These are phyloP conservation scores for Microtus richardsoni DNA, from an alignment of 2,113 vertebrate genomes.

Conservation along the genomic window DNA sequence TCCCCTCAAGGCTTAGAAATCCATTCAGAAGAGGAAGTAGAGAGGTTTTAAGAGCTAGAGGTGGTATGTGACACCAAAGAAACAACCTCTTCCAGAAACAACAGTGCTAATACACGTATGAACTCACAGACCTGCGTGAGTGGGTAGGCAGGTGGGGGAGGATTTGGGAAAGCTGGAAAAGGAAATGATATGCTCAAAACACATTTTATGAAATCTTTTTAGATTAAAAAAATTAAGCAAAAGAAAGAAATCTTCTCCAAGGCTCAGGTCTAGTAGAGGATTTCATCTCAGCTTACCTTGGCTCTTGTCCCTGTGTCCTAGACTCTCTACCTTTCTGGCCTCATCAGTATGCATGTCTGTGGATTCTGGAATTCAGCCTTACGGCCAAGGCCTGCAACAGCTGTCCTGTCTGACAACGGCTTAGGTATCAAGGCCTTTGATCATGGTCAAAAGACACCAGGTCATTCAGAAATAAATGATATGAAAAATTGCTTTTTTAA, in stretches of 20 bases:
- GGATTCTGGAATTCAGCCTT: constrained; percentile 29
- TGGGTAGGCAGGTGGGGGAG: background rate
- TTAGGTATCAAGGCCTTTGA: constrained; percentile 11
- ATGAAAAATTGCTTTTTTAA: constrained; percentile 37
- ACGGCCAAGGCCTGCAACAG: background rate
- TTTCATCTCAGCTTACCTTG: background rate
- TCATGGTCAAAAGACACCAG: background rate
- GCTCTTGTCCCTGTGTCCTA: background rate
- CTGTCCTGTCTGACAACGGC: background rate
- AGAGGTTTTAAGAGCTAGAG: background rate
- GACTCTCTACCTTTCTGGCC: background rate
- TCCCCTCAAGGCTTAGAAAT: background rate
- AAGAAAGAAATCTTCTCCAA: background rate
- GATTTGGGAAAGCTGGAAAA: background rate
- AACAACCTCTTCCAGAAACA: background rate
- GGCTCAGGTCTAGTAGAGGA: background rate
- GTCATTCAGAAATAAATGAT: background rate
- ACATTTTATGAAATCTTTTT: background rate
- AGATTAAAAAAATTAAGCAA: background rate
- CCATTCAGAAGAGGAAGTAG: background rate
- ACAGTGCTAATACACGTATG: too few relatives aligned
- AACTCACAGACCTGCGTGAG: background rate
- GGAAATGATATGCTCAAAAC: background rate
- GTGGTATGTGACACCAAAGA: background rate
- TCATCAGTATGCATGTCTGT: background rate